These are phyloP conservation scores for Listronotus oregonensis DNA, from an alignment of 1,140 invertebrate genomes.

Conservation along the genomic window DNA sequence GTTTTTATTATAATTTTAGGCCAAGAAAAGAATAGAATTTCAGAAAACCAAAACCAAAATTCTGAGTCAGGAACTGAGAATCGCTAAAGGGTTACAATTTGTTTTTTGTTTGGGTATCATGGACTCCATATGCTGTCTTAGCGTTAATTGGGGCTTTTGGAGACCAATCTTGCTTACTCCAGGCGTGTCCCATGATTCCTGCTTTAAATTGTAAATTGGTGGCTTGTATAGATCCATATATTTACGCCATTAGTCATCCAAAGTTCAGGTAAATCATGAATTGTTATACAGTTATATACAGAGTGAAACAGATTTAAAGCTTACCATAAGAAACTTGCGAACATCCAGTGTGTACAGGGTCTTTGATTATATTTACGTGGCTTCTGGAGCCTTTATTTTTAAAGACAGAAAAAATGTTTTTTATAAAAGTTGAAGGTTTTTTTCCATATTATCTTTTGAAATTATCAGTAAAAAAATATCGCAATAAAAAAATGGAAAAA, in stretches of 20 bases:
- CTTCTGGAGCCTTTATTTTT: too few species aligned
- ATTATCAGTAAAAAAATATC: too few species aligned
- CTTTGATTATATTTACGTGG: too few species aligned
- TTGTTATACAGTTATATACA: too few species aligned
- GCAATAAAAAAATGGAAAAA: too few species aligned
- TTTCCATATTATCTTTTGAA: too few species aligned
- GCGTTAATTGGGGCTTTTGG: constrained; percentile 85
- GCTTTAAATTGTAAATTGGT: constrained; percentile 83
- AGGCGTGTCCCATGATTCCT: constrained; percentile 84
- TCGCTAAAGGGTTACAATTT: constrained; percentile 84
- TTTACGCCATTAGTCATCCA: constrained; percentile 89
- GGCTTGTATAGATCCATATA: constrained; percentile 85
- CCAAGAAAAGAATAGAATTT: constrained; percentile 91
- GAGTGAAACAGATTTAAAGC: too few species aligned
- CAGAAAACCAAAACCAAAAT: constrained; percentile 69
- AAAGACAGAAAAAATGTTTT: too few species aligned
- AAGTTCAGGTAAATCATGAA: constrained; percentile 79
- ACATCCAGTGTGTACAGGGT: too few species aligned
- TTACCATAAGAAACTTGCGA: too few species aligned
- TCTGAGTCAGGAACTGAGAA: constrained; percentile 77
- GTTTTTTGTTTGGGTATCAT: constrained; percentile 79
- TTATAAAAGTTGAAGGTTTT: too few species aligned
- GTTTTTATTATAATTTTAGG: constrained; percentile 58
- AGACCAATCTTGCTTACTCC: constrained; percentile 78
- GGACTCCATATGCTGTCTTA: constrained; percentile 81